These are phyloP conservation scores for Monochamus alternatus DNA, from an alignment of 2,888 invertebrate genomes.

Conservation along the genomic window DNA sequence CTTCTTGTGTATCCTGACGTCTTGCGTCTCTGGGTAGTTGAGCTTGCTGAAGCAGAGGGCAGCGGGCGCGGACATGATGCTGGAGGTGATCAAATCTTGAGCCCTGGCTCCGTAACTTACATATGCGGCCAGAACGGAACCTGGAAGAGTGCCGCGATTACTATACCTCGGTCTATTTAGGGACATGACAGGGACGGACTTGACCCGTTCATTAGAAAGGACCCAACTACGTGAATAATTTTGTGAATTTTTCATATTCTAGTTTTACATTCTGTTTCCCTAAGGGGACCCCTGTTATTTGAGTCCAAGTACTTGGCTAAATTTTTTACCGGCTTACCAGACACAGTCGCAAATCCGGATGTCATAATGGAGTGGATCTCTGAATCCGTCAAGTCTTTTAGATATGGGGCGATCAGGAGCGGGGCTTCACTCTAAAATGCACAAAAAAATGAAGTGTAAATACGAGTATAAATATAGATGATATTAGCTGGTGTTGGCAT, in stretches of 20 bases:
- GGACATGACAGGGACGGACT: no score
- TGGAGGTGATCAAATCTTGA: slow-evolving; percentile 91
- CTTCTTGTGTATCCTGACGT: slow-evolving; percentile 82
- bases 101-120: slow-evolving; percentile 92
- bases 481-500: no score
- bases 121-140: slow-evolving; percentile 93
- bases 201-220: no score
- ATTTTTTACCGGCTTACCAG: slow-evolving; percentile 73
- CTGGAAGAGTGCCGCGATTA: slow-evolving; percentile 69
- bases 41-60: slow-evolving; percentile 92
- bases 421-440: slow-evolving; percentile 88
- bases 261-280: background rate
- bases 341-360: slow-evolving; percentile 96
- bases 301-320: background rate
- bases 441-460: slow-evolving; percentile 62
- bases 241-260: no score
- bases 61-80: slow-evolving; percentile 97
- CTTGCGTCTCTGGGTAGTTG: slow-evolving; percentile 92
- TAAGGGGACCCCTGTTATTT: background rate
- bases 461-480: no score
- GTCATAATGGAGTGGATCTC: slow-evolving; percentile 96
- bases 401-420: slow-evolving; percentile 89
- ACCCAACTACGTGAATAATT: no score
- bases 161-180: no score
- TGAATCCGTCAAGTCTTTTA: slow-evolving; percentile 88